Percentiles rank a stretch among this genome's conserved stretches.
phyloP scores from a whole-genome alignment of 1,140 invertebrate species.

The Lithobius niger region DNA sequence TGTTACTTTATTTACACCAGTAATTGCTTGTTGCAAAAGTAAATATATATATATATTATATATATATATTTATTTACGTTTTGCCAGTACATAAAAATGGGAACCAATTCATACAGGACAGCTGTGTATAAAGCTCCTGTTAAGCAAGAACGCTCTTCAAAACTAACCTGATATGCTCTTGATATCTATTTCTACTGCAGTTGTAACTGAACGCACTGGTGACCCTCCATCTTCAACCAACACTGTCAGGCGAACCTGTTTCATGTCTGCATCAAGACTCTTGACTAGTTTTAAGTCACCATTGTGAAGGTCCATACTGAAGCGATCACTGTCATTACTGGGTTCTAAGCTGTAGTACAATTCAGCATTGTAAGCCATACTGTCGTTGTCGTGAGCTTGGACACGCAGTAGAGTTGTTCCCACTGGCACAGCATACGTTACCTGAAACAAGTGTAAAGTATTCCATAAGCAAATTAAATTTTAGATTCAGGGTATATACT shows the following conservation, averaged over 20 bases:
- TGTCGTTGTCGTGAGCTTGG: conserved; percentile 14
- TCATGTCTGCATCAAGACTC: neutral
- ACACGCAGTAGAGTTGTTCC: conserved; percentile 10
- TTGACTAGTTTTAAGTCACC: neutral
- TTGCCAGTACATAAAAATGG: too few relatives aligned
- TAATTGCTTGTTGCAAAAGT: neutral
- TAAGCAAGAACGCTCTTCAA: too few relatives aligned
- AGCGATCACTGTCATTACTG: neutral
- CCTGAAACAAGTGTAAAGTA: conserved; percentile 6
- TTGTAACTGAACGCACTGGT: conserved; percentile 8
- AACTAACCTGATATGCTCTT: conserved; percentile 17
- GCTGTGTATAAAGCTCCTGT: too few relatives aligned
- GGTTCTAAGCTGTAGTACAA: conserved; percentile 13
- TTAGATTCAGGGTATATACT: too few relatives aligned
- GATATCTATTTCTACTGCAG: conserved; percentile 12
- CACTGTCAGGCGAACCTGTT: conserved; percentile 3
- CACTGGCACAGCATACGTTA: conserved; percentile 9
- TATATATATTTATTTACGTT: neutral
- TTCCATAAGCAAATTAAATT: neutral
- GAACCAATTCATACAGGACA: too few relatives aligned
- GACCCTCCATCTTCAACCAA: conserved; percentile 17
- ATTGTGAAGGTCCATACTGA: neutral
- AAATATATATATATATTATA: neutral
- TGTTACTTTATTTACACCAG: too few relatives aligned
- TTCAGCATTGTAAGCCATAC: conserved; percentile 15